Evolutionary conservation across 1,140 invertebrate species (phyloP), one percentile per base, ranked within the genome.

Genomic region (Drosophila parabipectinata): DNA sequence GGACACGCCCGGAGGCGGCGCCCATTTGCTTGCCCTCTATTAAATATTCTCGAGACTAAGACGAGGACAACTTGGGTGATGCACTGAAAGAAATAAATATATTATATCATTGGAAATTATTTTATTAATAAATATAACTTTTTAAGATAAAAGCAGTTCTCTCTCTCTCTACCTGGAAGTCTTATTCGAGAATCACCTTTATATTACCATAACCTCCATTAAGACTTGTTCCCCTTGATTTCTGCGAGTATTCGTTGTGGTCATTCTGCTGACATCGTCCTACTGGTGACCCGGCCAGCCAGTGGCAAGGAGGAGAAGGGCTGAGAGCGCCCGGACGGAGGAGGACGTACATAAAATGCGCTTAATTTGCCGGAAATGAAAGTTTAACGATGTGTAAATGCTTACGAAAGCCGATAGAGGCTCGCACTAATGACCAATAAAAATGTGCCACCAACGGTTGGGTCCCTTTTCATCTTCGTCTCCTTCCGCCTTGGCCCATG

Each of bases 301-400:
- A 8, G 6, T 9, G 54, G 47, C 30, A 24, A 41, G 10, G 8
- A 14, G 57, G 45, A 15, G 2, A 34, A 26, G 34, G 34, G 30
- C 7, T 8, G 26, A 39, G 55, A 64, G 52, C 44, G 48, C 26
- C 26, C 58, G 39, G 55, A 58, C 54, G 47, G 44, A 63, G 83
- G 62, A 68, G 83, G 62, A 68, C 71, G 75, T 77, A 88, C 67
- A 88, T 83, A 88, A 87, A 88, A 88, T 88, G 83, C 79, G 83
- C 83, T 88, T 88, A 88, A 88, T 88, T 88, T 89, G 83, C 83
- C 83, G 83, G 83, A 88, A 88, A 88, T 88, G 83, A 88, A 88
- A 89, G 83, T 88, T 88, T 89, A 88, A 88, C 83, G 83, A 88
- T 89, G 83, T 88, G 83, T 88, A 88, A 88, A 88, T 88, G 83